Conservation (phyloP, 1,140 invertebrate genomes). For the Hydropsyche tenuis region DNA sequence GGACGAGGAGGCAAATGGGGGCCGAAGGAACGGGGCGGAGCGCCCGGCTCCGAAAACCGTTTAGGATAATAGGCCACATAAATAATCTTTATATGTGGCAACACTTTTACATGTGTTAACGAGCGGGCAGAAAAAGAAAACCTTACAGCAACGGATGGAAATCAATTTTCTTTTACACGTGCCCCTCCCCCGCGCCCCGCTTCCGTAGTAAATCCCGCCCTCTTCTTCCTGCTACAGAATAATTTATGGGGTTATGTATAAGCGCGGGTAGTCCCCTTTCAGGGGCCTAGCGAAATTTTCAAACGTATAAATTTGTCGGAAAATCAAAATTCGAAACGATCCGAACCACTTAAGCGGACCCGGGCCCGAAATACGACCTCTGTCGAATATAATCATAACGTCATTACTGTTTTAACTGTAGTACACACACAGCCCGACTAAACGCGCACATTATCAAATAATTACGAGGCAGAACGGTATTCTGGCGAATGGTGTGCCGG, state of each 20-base stretch:
- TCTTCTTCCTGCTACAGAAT: background rate
- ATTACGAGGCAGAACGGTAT: background rate
- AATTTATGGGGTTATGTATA: background rate
- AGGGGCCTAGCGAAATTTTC: no score
- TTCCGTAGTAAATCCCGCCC: constrained; percentile 2
- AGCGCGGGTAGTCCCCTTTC: no score
- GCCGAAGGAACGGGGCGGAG: background rate
- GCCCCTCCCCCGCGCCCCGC: background rate
- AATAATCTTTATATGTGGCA: constrained; percentile 49
- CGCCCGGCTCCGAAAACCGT: constrained; percentile 41
- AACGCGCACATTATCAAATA: background rate
- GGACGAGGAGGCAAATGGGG: background rate
- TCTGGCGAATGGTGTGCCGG: background rate
- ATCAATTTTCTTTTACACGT: constrained; percentile 43
- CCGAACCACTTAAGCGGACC: no score
- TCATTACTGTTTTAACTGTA: no score
- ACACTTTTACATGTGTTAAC: constrained; percentile 50
- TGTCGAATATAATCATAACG: no score
- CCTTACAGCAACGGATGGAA: constrained; percentile 40
- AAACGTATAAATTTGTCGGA: no score
- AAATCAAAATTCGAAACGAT: no score
- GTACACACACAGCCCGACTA: no score
- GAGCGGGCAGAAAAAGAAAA: constrained; percentile 42
- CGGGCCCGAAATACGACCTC: no score
- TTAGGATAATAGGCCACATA: constrained; percentile 48